phyloP scores from a whole-genome alignment of 2,888 invertebrate species.

The Mantis religiosa region DNA sequence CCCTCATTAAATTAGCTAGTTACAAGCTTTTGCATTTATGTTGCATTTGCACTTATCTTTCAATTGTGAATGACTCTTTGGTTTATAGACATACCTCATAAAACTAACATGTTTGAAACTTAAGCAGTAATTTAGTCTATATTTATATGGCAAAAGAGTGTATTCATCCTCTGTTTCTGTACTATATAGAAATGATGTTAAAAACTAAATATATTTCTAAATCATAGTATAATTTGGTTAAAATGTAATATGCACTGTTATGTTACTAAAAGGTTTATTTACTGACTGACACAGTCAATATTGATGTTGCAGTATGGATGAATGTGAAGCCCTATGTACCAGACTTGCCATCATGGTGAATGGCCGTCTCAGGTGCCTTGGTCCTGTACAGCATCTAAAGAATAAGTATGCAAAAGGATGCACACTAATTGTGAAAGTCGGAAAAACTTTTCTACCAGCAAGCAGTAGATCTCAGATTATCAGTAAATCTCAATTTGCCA shows the following conservation, averaged over 20 bases:
- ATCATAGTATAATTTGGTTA: neutral
- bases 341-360: slow-evolving; percentile 79
- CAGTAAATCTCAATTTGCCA: no score
- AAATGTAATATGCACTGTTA: neutral
- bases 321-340: slow-evolving; percentile 78
- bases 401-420: slow-evolving; percentile 68
- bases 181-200: no score
- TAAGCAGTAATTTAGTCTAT: no score
- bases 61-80: no score
- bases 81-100: no score
- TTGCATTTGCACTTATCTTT: no score
- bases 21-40: no score
- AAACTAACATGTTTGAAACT: no score
- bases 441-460: neutral
- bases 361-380: slow-evolving; percentile 69
- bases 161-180: no score
- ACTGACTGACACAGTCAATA: neutral
- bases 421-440: slow-evolving; percentile 51
- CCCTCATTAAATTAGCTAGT: no score
- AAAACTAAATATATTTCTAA: neutral
- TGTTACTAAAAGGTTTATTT: neutral
- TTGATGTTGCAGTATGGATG: slow-evolving; percentile 64
- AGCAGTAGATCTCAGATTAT: neutral
- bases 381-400: slow-evolving; percentile 71
- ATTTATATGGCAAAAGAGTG: no score